Evolutionary conservation across 2,888 invertebrate genomes (phyloP), one percentile per base, ranked within the genome.

Genomic region (Chrysomela aeneicollis): DNA sequence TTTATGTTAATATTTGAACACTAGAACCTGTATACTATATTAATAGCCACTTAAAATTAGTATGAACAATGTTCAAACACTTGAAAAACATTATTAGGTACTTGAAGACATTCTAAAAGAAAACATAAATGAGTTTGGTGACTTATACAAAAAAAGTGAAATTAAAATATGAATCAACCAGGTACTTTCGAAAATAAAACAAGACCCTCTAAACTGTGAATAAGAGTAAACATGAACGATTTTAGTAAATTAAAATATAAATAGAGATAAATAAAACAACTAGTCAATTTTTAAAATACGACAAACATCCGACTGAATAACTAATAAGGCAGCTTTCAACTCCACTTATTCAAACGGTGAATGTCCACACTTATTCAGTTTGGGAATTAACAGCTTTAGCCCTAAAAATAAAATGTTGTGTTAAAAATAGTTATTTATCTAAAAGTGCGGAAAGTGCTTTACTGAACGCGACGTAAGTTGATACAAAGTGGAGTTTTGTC

Each of bases 341-440:
- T 49, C 18, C 50, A 50, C 15, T 50, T 50, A n/a, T n/a, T n/a
- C n/a, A n/a, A n/a, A n/a, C n/a, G n/a, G n/a, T n/a, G n/a, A n/a
- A n/a, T n/a, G n/a, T n/a, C n/a, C n/a, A n/a, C n/a, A n/a, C n/a
- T n/a, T n/a, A 50, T 50, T 21, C 19, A 50, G 50, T 50, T 50
- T n/a, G 50, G 50, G 50, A 50, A 50, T 50, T 50, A 50, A 50
- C 50, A 50, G 50, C 50, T 50, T 49, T 50, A 17, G 50, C 19
- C 21, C 50, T 19, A 22, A 21, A 50, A 50, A 50, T 1, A 50
- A 50, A 50, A 19, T 50, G 15, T 50, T 50, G 18, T 50, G 22
- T 50, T 50, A 22, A 50, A 50, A 46, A 60, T 42, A 59, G 50
- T 50, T 50, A 21, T 21, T 50, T 50, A 50, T 19, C 21, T n/a